Conservation (phyloP, 2,888 invertebrate genomes). For the Cantharis rustica region DNA sequence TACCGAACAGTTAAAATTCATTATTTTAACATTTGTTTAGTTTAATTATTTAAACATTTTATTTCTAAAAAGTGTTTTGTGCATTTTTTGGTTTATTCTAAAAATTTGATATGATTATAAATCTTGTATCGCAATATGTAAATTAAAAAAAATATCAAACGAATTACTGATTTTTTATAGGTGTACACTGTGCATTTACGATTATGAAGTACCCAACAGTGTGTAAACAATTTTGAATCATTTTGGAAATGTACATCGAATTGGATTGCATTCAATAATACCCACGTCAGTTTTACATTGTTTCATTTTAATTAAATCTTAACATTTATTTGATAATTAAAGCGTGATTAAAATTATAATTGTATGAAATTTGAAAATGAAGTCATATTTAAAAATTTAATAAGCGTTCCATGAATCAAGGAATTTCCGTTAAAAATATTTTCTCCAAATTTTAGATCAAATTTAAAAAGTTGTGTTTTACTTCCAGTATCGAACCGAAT, state of each 20-base stretch:
- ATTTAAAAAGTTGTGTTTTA: slow-evolving; percentile 4
- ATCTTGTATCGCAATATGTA: too few relatives aligned
- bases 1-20: too few relatives aligned
- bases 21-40: too few relatives aligned
- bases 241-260: neutral
- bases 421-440: too few relatives aligned
- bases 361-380: neutral
- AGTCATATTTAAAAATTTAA: neutral
- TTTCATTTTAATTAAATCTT: neutral
- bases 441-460: neutral
- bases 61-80: too few relatives aligned
- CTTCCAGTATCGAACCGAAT: slow-evolving; percentile 60
- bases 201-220: neutral
- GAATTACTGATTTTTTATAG: neutral
- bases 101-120: too few relatives aligned
- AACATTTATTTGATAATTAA: neutral
- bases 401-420: neutral
- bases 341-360: neutral
- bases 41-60: too few relatives aligned
- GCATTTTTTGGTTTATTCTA: too few relatives aligned
- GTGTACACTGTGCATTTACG: neutral
- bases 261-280: neutral
- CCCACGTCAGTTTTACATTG: neutral
- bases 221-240: neutral
- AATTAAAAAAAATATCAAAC: too few relatives aligned